Percentiles rank a stretch among this genome's conserved stretches.
Conservation (phyloP, 1,140 invertebrate genomes). For the Panagrolaimus sp. region DNA sequence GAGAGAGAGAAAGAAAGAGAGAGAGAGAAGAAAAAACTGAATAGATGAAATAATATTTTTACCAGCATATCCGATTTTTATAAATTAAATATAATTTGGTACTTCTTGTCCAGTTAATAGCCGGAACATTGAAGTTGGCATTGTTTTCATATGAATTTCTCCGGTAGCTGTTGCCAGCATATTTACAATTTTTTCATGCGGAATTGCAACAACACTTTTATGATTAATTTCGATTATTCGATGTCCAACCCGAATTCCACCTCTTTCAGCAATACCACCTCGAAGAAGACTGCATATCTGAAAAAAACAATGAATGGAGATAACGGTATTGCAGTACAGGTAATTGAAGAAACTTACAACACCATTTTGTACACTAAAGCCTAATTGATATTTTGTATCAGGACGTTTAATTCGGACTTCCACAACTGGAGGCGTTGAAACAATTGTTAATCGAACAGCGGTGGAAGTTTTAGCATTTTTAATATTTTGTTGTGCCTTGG, state of each 20-base stretch:
- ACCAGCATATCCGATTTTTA: no score
- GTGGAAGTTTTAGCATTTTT: conserved; percentile 64
- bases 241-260: conserved; percentile 94
- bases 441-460: conserved; percentile 87
- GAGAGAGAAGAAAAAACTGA: no score
- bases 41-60: no score
- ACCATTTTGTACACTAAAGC: conserved; percentile 99
- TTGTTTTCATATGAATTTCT: conserved; percentile 98
- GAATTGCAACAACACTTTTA: conserved; percentile 95
- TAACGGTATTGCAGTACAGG: conserved; percentile 70
- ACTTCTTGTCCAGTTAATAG: conserved; percentile 96
- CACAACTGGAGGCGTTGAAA: conserved; percentile 97
- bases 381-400: conserved; percentile 97
- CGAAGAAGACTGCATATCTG: conserved; percentile 93
- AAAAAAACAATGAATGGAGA: conserved; percentile 19
- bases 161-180: conserved; percentile 94
- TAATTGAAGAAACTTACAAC: conserved; percentile 82
- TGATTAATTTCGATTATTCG: conserved; percentile 99
- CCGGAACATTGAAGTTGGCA: conserved; percentile 99
- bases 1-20: no score
- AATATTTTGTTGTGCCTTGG: conserved; percentile 95
- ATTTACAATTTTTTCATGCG: conserved; percentile 98
- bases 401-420: conserved; percentile 98
- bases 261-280: conserved; percentile 94
- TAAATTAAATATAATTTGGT: conserved; percentile 82